Base-by-base conservation (phyloP, 2,797 vertebrate species). In the Adrianichthys oophorus region DNA sequence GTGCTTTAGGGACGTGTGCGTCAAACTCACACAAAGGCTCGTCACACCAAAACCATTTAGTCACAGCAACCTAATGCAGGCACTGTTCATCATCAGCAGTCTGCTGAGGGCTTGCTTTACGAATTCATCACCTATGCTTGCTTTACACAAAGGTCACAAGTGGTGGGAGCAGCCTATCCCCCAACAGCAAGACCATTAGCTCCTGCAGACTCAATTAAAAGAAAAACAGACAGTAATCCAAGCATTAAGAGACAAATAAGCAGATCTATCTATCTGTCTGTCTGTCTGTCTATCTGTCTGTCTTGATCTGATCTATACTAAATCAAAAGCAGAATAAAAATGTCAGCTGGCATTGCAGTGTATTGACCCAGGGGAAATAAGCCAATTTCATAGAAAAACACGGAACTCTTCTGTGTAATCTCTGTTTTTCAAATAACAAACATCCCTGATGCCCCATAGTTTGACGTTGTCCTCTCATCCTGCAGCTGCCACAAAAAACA, bases 211-310 rank as follows among this genome's bases (percentile, higher is more conserved):
- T 72, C 41, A 51, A 48, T 72, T 41, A 58, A 17, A 15, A 51
- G 44, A 16, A n/a, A 19, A 24, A 40, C 21, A 42, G 66, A 46
- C 48, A 49, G 42, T 59, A 65, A 70, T 75, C 53, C 48, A 17
- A 57, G 43, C 48, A 70, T 61, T 59, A 60, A 50, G 54, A 72
- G 54, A 72, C 59, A 64, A 76, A 65, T 61, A 56, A 44, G 70
- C 42, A 48, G 48, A 26, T 16, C 48, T 47, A 59, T 63, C 29
- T 32, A 32, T 10, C 29, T 32, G 8, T 32, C 29, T 32, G 8
- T 10, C 29, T 32, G 8, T 12, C 29, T 29, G 7, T 32, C 8
- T 32, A 10, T 32, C 29, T 32, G 8, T 32, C 29, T 32, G 8
- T 32, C 29, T 32, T 29, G 26, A 29, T 29, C 5, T 5, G 7